Conservation (phyloP, 2,113 vertebrate species). For the Austrofundulus limnaeus region DNA sequence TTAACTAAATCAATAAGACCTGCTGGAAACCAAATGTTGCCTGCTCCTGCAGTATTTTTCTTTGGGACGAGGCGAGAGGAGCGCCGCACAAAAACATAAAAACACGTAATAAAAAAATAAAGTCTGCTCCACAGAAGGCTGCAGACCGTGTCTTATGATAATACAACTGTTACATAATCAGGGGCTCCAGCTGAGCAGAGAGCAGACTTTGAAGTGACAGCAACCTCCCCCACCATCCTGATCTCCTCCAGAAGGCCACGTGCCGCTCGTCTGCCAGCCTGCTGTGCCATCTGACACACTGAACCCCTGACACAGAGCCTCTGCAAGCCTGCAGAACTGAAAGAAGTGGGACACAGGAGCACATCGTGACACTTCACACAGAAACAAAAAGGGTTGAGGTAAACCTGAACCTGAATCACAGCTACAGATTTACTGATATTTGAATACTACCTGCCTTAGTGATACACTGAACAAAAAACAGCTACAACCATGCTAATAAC, state of each 20-base stretch:
- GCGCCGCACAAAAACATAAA: neutral
- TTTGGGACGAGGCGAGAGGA: neutral
- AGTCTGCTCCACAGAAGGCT: neutral
- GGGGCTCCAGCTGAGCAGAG: constrained; percentile 48
- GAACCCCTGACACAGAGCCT: constrained; percentile 57
- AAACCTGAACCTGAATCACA: no score
- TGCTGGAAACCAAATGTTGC: neutral
- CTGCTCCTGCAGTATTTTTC: neutral
- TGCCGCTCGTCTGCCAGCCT: constrained; percentile 57
- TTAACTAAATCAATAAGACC: neutral
- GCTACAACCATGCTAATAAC: no score
- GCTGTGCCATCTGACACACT: constrained; percentile 70
- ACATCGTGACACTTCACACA: no score
- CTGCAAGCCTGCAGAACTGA: neutral
- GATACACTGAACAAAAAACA: no score
- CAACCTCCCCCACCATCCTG: constrained; percentile 17
- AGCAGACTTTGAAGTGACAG: constrained; percentile 60
- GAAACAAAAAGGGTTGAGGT: no score
- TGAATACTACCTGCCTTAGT: no score
- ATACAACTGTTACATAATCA: constrained; percentile 54
- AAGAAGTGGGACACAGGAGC: neutral
- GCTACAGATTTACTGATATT: no score
- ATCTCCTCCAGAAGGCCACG: constrained; percentile 45
- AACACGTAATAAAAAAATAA: neutral
- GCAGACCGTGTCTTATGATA: constrained; percentile 41